Evolutionary conservation across 1,140 invertebrate genomes (phyloP), one percentile per base, ranked within the genome.

Genomic region (Stratiolaelaps scimitus): DNA sequence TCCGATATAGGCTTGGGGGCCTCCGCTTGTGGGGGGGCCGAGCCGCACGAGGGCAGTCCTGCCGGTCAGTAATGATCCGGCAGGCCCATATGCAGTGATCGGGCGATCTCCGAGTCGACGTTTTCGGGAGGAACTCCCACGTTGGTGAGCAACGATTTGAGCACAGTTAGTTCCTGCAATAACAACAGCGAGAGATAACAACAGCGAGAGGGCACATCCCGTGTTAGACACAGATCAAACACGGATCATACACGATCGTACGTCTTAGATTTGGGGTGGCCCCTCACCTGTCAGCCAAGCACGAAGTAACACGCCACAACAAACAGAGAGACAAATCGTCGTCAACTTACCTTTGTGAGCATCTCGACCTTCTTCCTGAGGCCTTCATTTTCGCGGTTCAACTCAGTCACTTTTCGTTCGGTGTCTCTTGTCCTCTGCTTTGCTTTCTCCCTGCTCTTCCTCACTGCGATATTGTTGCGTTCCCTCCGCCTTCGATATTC

Each of bases 381-480:
- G n/a, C 85, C 81, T 70, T 96, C 90, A 79, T 97, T 97, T 76
- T 97, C 92, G 69, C 89, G 85, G 6, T 87, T 79, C 65, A 97
- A 79, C 43, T 89, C 81, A 73, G 94, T 91, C 28, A 97, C 91
- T 75, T 92, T 88, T 73, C 91, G 85, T 76, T 96, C 92, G 0
- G 93, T 94, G 73, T 95, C 90, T 56, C 87, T 78, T 43, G 90
- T 90, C 47, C 91, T 84, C 23, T 91, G 84, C 78, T 96, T 97
- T 30, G 92, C 92, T 80, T 98, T 97, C 76, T 96, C 92, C 48
- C 94, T 82, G 65, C 88, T 92, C 76, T 97, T 97, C 56, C 93
- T 78, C 44, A 98, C 94, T 1, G 93, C 93, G 70, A 97, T 92
- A 76, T 98, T 98, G 77, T 98, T 98, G 53, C 92, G 81, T 72